Percentiles rank a stretch among this genome's conserved stretches.
Evolutionary conservation across 2,888 invertebrate species (phyloP).

Genomic region (Ennomos fuscantarius): DNA sequence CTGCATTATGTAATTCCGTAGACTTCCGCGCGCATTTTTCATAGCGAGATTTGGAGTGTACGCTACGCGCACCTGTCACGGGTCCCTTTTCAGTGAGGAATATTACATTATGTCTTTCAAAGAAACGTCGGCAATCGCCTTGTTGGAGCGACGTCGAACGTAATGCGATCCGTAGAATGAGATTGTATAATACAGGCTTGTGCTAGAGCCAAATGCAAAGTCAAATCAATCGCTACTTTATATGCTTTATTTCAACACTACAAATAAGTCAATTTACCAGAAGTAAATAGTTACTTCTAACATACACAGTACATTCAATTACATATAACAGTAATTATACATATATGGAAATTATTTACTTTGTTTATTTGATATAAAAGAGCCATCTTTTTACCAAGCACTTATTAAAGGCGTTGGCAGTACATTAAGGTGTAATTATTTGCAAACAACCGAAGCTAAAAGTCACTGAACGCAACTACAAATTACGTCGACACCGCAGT

Average conservation of each 20-base stretch:
- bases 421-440: slow-evolving; percentile 44
- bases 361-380: slow-evolving; percentile 4
- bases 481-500: slow-evolving; percentile 48
- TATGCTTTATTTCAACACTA: slow-evolving; percentile 15
- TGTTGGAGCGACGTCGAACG: slow-evolving; percentile 49
- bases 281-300: no score
- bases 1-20: slow-evolving; percentile 71
- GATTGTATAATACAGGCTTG: slow-evolving; percentile 45
- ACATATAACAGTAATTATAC: no score
- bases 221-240: slow-evolving; percentile 42
- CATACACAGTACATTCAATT: no score
- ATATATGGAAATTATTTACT: no score
- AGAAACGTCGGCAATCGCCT: slow-evolving; percentile 51
- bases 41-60: slow-evolving; percentile 70
- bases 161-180: slow-evolving; percentile 47
- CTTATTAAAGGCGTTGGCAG: slow-evolving; percentile 17
- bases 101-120: slow-evolving; percentile 76
- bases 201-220: slow-evolving; percentile 38
- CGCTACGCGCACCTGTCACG: slow-evolving; percentile 73
- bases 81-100: slow-evolving; percentile 63
- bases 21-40: slow-evolving; percentile 72
- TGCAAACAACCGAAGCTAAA: slow-evolving; percentile 40
- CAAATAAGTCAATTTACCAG: background rate
- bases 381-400: slow-evolving; percentile 7
- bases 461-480: slow-evolving; percentile 45